Base-by-base conservation (phyloP, 1,140 invertebrate species). In the Microplitis demolitor region DNA sequence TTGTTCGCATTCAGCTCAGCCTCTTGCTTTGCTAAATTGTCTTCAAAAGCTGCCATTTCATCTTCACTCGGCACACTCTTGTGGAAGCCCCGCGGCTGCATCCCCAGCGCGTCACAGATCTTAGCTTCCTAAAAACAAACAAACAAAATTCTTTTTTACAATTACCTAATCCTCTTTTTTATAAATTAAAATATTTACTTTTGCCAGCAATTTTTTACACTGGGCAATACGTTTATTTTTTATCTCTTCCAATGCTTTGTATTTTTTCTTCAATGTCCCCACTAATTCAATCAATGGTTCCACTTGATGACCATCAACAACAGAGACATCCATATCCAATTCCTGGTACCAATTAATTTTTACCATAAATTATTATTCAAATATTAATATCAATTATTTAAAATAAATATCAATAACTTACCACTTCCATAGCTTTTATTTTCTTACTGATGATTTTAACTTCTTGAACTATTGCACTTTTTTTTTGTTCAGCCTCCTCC, bases 11-110 rank as follows among this genome's bases (percentile, higher is more conserved):
- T 87, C 54, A 88, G 88, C 74, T 90, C 88, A 2, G 76, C 79
- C 74, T 90, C 88, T 62, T 91, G 79, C n/a, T 85, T 81, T 73
- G 89, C 83, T 13, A 91, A 79, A 56, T 90, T 87, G 4, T 79
- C 70, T 64, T 87, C 84, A 33, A 90, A 83, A 66, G 85, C 84
- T 6, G 88, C 83, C 24, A 91, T 73, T 62, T 90, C 87, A 61
- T 88, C 83, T 39, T 88, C 85, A 0, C 86, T 80, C 3, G 90
- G 89, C 13, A 90, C 1, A 39, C 34, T 45, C 16, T 14, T 78
- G 2, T 62, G 78, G 9, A 84, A 76, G 31, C 75, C 76, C 16
- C 76, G 56, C 4, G 76, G 71, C 11, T 80, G 77, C 0, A 61
- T 53, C 0, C 83, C 83, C 0, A 85, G 60, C 4, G 66, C 66